Evolutionary conservation across 2,888 invertebrate genomes (phyloP).

Genomic region (Salpingus planirostris): DNA sequence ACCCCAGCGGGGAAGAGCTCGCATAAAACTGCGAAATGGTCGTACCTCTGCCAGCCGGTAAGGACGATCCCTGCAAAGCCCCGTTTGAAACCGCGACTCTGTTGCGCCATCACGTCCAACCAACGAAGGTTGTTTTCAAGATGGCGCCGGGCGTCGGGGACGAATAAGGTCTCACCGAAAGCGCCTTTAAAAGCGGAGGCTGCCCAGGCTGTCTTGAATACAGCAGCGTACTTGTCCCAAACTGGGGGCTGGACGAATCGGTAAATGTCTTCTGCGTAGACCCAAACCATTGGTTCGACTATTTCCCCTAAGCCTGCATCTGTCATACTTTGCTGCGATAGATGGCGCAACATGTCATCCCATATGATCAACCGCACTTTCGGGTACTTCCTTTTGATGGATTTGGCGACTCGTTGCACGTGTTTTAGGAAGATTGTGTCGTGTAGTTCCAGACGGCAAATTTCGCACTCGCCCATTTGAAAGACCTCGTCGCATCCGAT

Average conservation of each 20-base stretch:
- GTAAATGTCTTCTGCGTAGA: conserved; percentile 65
- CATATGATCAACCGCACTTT: conserved; percentile 59
- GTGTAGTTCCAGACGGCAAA: conserved; percentile 47
- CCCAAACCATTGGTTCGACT: conserved; percentile 77
- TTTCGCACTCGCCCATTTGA: conserved; percentile 58
- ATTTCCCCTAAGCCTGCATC: conserved; percentile 54
- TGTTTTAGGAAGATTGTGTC: conserved; percentile 56
- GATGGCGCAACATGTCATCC: conserved; percentile 71
- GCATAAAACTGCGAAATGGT: conserved; percentile 61
- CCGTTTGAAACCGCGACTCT: conserved; percentile 45
- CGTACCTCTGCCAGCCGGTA: conserved; percentile 58
- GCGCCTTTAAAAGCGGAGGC: conserved; percentile 71
- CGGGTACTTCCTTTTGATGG: conserved; percentile 51
- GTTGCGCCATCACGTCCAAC: conserved; percentile 56
- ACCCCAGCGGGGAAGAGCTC: conserved; percentile 57
- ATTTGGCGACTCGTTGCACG: conserved; percentile 50
- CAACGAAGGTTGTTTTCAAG: conserved; percentile 63
- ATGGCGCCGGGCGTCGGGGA: conserved; percentile 58
- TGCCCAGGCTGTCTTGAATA: conserved; percentile 62
- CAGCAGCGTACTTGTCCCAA: conserved; percentile 59
- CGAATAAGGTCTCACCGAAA: conserved; percentile 59
- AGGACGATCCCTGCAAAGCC: conserved; percentile 48
- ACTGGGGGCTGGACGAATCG: conserved; percentile 43
- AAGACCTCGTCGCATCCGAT: conserved; percentile 70
- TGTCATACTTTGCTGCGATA: conserved; percentile 50